phyloP scores from a whole-genome alignment of 2,797 vertebrate species.

The Microctenopoma stevenorrisi region DNA sequence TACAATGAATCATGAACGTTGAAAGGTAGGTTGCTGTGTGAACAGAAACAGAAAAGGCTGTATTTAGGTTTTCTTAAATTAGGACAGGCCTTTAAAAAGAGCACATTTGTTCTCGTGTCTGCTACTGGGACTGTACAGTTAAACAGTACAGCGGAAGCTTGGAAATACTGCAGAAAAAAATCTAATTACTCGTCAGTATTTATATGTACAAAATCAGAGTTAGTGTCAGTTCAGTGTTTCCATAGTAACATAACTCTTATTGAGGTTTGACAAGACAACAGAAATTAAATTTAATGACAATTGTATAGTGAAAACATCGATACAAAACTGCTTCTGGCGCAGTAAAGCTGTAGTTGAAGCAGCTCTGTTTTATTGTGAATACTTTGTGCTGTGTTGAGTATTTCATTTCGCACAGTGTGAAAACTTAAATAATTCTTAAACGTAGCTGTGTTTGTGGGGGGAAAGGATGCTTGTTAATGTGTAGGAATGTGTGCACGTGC shows the following conservation, averaged over 20 bases:
- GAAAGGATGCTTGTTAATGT: neutral
- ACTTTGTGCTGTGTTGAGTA: neutral
- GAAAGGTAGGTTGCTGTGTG: slow-evolving; percentile 19
- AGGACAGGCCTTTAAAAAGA: slow-evolving; percentile 18
- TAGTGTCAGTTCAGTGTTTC: slow-evolving; percentile 27
- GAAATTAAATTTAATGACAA: slow-evolving; percentile 10
- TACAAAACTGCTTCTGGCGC: slow-evolving; percentile 9
- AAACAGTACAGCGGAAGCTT: slow-evolving; percentile 17
- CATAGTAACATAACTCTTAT: slow-evolving; percentile 17
- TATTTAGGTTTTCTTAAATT: slow-evolving; percentile 33
- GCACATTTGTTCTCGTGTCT: slow-evolving; percentile 15
- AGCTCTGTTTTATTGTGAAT: neutral
- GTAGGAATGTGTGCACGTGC: neutral
- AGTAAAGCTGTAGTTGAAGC: neutral
- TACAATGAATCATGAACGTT: slow-evolving; percentile 9
- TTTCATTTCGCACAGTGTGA: neutral
- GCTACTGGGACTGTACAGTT: neutral
- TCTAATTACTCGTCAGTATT: slow-evolving; percentile 15
- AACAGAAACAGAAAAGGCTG: slow-evolving; percentile 37
- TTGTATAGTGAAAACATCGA: slow-evolving; percentile 7
- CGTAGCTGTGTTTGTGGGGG: neutral
- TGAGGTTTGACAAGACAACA: slow-evolving; percentile 4
- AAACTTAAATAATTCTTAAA: neutral
- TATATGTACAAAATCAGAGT: slow-evolving; percentile 21
- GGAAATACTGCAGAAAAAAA: slow-evolving; percentile 12